These are phyloP conservation scores for Picathartes gymnocephalus DNA, from an alignment of 2,113 vertebrate genomes.

Conservation along the genomic window DNA sequence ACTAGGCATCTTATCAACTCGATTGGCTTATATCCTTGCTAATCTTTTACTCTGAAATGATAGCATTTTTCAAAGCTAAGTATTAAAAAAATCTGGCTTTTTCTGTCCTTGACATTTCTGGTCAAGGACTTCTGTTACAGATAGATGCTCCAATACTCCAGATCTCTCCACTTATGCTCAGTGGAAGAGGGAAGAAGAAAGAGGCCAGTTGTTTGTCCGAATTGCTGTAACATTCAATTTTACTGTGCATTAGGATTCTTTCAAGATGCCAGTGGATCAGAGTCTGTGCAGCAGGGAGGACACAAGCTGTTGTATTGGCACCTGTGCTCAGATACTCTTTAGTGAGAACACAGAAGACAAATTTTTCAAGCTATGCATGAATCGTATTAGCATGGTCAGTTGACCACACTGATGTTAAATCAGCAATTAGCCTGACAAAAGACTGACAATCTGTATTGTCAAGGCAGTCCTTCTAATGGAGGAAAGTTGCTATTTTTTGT, in stretches of 20 bases:
- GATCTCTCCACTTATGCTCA: background rate
- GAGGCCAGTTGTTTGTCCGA: background rate
- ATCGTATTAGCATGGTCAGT: background rate
- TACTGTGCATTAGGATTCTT: background rate
- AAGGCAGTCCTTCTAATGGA: background rate
- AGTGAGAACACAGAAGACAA: background rate
- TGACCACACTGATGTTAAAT: background rate
- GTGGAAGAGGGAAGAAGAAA: background rate
- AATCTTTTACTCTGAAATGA: conserved; percentile 1
- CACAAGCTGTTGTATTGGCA: background rate
- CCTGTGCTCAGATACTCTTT: background rate
- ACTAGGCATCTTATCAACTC: background rate
- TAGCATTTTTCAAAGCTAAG: background rate
- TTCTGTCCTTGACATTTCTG: background rate
- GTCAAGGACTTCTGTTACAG: background rate
- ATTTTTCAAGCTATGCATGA: background rate
- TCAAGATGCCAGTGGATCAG: background rate
- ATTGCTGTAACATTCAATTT: background rate
- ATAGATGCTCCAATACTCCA: background rate
- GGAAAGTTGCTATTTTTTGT: background rate
- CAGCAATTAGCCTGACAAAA: background rate
- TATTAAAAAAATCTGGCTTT: background rate
- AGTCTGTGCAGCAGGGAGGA: background rate
- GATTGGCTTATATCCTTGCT: background rate
- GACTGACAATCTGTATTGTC: background rate